Percentiles rank a stretch among this genome's conserved stretches.
Conservation (phyloP, 2,888 invertebrate genomes). For the Venusia cambrica region DNA sequence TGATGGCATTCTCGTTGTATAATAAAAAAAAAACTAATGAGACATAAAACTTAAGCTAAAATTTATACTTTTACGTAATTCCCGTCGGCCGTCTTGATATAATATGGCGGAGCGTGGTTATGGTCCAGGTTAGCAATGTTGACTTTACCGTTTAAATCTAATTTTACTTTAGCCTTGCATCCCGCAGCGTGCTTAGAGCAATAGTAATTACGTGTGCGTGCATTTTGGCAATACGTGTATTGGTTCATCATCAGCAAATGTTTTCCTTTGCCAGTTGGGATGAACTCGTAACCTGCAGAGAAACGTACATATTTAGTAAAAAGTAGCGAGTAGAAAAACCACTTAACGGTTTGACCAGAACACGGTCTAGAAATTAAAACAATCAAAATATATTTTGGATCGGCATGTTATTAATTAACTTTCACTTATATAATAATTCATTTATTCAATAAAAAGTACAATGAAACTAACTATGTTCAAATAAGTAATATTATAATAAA, state of each 20-base stretch:
- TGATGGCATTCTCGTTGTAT: no score
- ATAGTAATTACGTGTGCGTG: conserved; percentile 5
- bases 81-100: conserved; percentile 3
- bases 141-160: conserved; percentile 3
- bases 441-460: no score
- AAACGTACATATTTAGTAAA: neutral
- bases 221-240: conserved; percentile 16
- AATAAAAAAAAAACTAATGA: no score
- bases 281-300: conserved; percentile 13
- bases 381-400: no score
- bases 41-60: no score
- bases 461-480: no score
- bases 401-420: no score
- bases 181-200: conserved; percentile 10
- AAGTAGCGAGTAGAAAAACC: no score
- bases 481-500: no score
- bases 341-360: no score
- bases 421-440: no score
- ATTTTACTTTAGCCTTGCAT: conserved; percentile 13
- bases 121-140: conserved; percentile 1
- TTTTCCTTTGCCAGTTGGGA: conserved; percentile 10
- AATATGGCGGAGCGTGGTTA: conserved; percentile 11
- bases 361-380: no score
- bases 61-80: conserved; percentile 5
- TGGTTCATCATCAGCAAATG: conserved; percentile 12